Conservation (phyloP, 2,797 vertebrate genomes). For the Anabas testudineus region DNA sequence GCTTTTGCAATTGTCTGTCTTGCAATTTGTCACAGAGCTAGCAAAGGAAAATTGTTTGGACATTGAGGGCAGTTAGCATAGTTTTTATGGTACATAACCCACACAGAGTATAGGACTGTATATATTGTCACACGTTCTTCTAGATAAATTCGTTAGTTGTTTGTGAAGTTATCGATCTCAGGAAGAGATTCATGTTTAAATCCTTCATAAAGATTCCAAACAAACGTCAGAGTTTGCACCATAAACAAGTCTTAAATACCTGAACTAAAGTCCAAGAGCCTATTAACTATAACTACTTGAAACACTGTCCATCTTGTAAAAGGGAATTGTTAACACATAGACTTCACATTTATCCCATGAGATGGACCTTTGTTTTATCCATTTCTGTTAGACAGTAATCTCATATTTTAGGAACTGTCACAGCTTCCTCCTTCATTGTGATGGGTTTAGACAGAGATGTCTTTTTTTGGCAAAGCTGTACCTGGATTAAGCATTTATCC, state of each 20-base stretch:
- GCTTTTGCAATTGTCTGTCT: not conserved
- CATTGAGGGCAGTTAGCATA: conserved; percentile 8
- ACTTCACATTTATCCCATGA: conserved; percentile 35
- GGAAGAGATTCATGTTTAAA: not conserved
- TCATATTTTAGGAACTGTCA: conserved; percentile 11
- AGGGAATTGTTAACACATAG: conserved; percentile 54
- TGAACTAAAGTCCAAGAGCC: conserved; percentile 11
- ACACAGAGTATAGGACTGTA: not conserved
- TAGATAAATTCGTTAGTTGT: conserved; percentile 5
- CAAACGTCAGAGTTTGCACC: conserved; percentile 12
- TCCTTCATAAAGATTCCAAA: conserved; percentile 13
- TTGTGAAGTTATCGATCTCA: conserved; percentile 12
- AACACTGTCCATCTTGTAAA: conserved; percentile 37
- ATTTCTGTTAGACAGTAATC: conserved; percentile 36
- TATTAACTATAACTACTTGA: conserved; percentile 43
- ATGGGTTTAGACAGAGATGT: conserved; percentile 20
- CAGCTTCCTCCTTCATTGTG: not conserved
- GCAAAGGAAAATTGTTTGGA: not conserved
- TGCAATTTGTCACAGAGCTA: too few species aligned
- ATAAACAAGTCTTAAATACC: conserved; percentile 28
- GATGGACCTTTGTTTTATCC: conserved; percentile 57
- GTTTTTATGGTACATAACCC: conserved; percentile 11
- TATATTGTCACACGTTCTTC: conserved; percentile 1
- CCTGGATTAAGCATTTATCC: not conserved
- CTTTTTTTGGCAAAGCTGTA: conserved; percentile 2